Conservation (phyloP, 2,888 invertebrate genomes). For the Ischnura elegans region DNA sequence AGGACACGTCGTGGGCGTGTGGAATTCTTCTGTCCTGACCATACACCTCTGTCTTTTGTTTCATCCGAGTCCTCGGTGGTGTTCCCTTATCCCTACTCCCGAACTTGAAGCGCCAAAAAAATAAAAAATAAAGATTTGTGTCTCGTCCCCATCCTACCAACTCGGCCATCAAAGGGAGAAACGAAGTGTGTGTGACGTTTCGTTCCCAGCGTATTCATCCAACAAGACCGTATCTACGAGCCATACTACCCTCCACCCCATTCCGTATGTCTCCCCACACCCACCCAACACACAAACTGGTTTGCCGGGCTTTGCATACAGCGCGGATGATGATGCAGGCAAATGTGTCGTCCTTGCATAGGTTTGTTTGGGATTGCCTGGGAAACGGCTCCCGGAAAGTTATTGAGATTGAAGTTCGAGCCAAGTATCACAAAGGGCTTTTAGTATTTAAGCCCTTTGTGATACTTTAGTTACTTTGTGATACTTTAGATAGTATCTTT, state of each 20-base stretch:
- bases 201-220: conserved; percentile 26
- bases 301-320: conserved; percentile 51
- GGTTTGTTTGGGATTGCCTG: background rate
- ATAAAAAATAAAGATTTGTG: conserved; percentile 3
- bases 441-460: too few relatives aligned
- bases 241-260: background rate
- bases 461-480: too few relatives aligned
- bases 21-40: background rate
- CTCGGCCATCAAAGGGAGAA: conserved; percentile 32
- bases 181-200: background rate
- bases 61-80: background rate
- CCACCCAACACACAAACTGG: conserved; percentile 42
- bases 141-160: background rate
- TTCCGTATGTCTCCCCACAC: background rate
- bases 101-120: background rate
- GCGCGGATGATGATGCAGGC: conserved; percentile 53
- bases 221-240: conserved; percentile 41
- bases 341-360: conserved; percentile 7
- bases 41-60: background rate
- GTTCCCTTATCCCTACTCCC: background rate
- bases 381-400: conserved; percentile 28
- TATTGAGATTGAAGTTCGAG: background rate
- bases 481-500: too few relatives aligned
- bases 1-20: conserved; percentile 29
- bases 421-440: too few relatives aligned